Conservation (phyloP, 2,113 vertebrate species). For the Oxyura jamaicensis region DNA sequence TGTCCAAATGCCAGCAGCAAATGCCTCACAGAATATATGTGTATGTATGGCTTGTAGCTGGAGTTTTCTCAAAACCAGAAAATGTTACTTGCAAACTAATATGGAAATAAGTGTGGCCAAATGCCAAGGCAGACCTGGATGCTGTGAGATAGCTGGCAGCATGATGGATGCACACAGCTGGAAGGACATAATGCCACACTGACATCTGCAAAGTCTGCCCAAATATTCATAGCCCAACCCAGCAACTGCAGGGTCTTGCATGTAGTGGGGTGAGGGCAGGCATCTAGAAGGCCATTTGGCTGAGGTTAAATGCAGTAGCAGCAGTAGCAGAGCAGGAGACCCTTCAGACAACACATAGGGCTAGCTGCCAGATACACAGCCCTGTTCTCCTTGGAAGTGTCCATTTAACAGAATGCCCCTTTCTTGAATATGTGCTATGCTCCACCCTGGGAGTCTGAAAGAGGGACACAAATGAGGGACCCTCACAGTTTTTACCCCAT, state of each 20-base stretch:
- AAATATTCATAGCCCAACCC: neutral
- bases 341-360: neutral
- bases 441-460: neutral
- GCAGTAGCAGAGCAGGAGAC: neutral
- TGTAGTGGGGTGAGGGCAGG: neutral
- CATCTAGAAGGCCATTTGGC: neutral
- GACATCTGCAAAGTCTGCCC: neutral
- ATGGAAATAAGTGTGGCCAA: neutral
- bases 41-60: neutral
- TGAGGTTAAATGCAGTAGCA: neutral
- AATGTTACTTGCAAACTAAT: neutral
- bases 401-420: neutral
- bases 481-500: neutral
- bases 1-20: neutral
- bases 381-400: neutral
- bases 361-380: neutral
- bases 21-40: neutral
- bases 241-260: accelerated
- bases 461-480: neutral
- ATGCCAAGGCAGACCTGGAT: neutral
- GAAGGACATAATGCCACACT: neutral
- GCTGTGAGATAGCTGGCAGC: neutral
- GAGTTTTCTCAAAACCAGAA: neutral
- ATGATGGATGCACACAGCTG: neutral
- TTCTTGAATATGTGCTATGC: neutral